Base-by-base conservation (phyloP, 2,113 vertebrate genomes). In the Pelodiscus sinensis region DNA sequence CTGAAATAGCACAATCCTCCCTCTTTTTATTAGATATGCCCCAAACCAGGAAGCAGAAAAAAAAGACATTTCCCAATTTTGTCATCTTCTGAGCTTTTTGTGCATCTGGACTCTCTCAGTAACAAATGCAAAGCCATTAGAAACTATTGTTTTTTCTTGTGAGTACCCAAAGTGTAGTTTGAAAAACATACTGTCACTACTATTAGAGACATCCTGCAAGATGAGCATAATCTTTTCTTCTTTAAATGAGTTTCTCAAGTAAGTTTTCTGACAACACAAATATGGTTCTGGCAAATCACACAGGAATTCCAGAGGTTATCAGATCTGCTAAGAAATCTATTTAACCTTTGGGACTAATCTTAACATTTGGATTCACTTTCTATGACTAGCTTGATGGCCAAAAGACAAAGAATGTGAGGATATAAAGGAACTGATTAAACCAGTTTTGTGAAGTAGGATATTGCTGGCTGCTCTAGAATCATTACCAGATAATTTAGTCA, bases 191-290 rank as follows among this genome's bases (percentile, higher is more conserved):
- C 27, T 14, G 5, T 9, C 6, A 9, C 54, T 81, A 51, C 92
- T 78, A 68, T 94, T n/a, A 94, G 86, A 94, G 78, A 18, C n/a
- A 29, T 51, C 65, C 85, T 82, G 56, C 96, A 96, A 94, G 90
- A 93, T 51, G 89, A 96, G 91, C 78, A 94, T 65, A 14, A 77
- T 10, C 80, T 86, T 88, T 82, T 24, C 71, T 89, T 79, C 90
- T 89, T 90, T 71, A 85, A 78, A 78, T 5, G 65, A 92, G 73
- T 77, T 93, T 90, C 82, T 92, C 80, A 94, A 93, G 95, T 90
- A 95, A 96, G 92, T 65, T 31, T 29, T 73, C 55, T 5, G 85
- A 58, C 91, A 57, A 77, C 12, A 77, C 24, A 71, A 35, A 71
- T 35, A 71, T 71, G 65, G 31, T 21, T 35, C 65, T 71, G 65